A percentile compares a stretch with the other conserved stretches of the same genome.
phyloP scores from a whole-genome alignment of 2,888 invertebrate species.

The Mimas tiliae region DNA sequence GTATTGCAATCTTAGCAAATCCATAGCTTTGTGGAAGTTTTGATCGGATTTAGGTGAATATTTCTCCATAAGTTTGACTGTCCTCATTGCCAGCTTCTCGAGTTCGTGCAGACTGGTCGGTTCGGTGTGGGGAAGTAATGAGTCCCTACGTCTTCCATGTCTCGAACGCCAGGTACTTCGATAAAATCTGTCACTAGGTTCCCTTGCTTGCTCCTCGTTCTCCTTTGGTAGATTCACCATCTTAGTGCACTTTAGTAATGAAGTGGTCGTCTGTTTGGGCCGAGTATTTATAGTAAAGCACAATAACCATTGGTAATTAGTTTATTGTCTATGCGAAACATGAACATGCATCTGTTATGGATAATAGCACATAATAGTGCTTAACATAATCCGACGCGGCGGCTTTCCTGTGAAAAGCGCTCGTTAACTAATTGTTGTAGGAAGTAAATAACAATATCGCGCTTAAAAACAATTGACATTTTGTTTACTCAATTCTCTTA shows the following conservation, averaged over 20 bases:
- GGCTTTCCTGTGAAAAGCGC: background rate
- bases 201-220: constrained; percentile 36
- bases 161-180: constrained; percentile 50
- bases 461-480: background rate
- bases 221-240: constrained; percentile 57
- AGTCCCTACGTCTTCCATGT: constrained; percentile 41
- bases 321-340: constrained; percentile 8
- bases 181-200: constrained; percentile 41
- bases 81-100: constrained; percentile 47
- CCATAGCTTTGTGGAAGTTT: constrained; percentile 52
- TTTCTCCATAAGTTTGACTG: constrained; percentile 55
- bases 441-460: background rate
- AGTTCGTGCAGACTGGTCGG: constrained; percentile 51
- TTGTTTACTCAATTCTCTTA: constrained; percentile 3
- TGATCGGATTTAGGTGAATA: constrained; percentile 42
- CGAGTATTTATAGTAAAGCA: background rate
- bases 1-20: constrained; percentile 56
- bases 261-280: background rate
- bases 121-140: constrained; percentile 35
- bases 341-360: background rate
- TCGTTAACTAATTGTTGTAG: constrained; percentile 14
- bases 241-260: constrained; percentile 23
- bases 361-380: background rate
- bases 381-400: constrained; percentile 4
- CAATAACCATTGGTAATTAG: background rate